Evolutionary conservation across 2,888 invertebrate species (phyloP), one percentile per base, ranked within the genome.

Genomic region (Tachystola acroxantha): DNA sequence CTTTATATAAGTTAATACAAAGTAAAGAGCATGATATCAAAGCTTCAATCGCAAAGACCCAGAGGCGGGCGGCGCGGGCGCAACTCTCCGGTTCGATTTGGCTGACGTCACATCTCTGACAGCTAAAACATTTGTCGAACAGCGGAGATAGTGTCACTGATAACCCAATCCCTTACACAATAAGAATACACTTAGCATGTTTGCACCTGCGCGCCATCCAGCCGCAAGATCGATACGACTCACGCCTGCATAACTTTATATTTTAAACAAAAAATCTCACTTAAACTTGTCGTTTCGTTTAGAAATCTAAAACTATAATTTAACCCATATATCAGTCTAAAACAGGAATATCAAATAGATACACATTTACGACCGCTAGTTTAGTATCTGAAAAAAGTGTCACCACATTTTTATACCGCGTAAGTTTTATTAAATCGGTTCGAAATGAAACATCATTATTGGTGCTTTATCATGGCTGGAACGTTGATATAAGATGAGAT

Each of bases 81-180:
- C 70, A 57, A 46, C 57, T 48, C 62, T 42, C 57, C 53, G 63
- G 55, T 61, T 60, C 68, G 68, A 67, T 75, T 81, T 76, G 74
- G 81, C 84, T 79, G 85, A 86, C 85, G 84, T 86, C 85, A 86
- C 77, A 75, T 48, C 71, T 80, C 76, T 85, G 86, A 86, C 86
- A 86, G 82, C 74, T 80, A 73, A 75, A 82, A 79, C 82, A 82
- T 85, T 85, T 85, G 80, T 86, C 84, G 86, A 86, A 81, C 80
- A 64, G 55, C 66, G 54, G 53, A 85, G 86, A 86, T 86, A 82
- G 84, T 85, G 86, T 86, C 86, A 86, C 73, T 74, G 86, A 86
- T 86, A 85, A 85, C 71, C 71, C 76, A 77, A 82, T 77, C 85
- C 84, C 80, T 81, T 80, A 81, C 73, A 82, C 84, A 85, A 86